Evolutionary conservation across 2,797 vertebrate species (phyloP).

Genomic region (Propithecus deckenii): DNA sequence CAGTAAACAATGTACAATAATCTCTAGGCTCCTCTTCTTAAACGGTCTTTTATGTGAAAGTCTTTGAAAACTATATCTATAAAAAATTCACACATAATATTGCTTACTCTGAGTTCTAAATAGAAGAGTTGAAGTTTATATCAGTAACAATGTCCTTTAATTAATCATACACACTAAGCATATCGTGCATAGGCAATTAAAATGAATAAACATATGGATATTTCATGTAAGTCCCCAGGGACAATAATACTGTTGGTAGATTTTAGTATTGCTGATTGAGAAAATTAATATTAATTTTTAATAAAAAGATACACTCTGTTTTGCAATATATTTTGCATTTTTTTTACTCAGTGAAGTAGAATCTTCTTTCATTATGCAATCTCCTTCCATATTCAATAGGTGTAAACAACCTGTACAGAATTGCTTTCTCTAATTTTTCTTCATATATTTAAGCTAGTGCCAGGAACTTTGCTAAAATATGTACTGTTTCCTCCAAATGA

Average conservation of each 20-base stretch:
- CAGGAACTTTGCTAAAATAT: slow-evolving; percentile 31
- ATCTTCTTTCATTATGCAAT: neutral
- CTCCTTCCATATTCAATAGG: neutral
- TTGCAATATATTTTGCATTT: slow-evolving; percentile 24
- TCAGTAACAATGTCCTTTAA: slow-evolving; percentile 27
- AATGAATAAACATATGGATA: slow-evolving; percentile 27
- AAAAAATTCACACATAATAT: neutral
- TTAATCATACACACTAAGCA: neutral
- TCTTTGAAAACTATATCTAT: neutral
- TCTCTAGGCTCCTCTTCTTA: neutral
- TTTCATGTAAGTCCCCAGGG: slow-evolving; percentile 28
- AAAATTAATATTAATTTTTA: slow-evolving; percentile 50
- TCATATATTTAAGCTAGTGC: slow-evolving; percentile 44
- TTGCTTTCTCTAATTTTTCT: neutral
- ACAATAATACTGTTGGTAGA: neutral
- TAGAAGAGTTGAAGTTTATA: neutral
- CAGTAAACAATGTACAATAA: neutral
- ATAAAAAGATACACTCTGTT: neutral
- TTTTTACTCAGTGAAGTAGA: slow-evolving; percentile 41
- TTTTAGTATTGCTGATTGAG: slow-evolving; percentile 12
- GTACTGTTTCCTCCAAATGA: neutral
- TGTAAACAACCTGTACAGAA: neutral
- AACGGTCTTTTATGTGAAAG: neutral
- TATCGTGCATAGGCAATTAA: neutral
- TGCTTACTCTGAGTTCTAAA: neutral